phyloP scores from a whole-genome alignment of 2,113 vertebrate species.

The Todiramphus saurophagus region DNA sequence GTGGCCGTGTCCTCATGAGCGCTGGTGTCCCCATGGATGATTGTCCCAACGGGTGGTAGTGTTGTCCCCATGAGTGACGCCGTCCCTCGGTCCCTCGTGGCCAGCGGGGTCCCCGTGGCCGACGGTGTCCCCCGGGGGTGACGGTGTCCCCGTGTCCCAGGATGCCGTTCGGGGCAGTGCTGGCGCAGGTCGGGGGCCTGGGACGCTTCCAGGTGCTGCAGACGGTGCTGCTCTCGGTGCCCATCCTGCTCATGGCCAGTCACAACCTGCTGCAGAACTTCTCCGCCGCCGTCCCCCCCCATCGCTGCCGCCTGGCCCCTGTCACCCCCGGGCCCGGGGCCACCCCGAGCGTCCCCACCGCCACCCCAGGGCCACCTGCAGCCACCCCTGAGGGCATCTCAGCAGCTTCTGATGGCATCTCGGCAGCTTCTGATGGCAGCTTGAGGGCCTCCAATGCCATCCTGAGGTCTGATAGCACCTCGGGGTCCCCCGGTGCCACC shows the following conservation, averaged over 20 bases:
- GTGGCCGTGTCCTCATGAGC: too few species aligned
- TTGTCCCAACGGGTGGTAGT: neutral
- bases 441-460: neutral
- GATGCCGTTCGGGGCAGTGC: constrained; percentile 78
- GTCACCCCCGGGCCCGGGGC: neutral
- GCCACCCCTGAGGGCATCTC: neutral
- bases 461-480: neutral
- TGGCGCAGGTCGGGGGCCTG: constrained; percentile 75
- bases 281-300: constrained; percentile 72
- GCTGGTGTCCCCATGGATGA: neutral
- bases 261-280: constrained; percentile 87
- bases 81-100: neutral
- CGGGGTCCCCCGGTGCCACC: neutral
- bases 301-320: constrained; percentile 56
- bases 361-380: neutral
- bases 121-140: neutral
- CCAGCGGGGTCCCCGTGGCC: neutral
- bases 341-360: neutral
- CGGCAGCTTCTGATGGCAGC: neutral
- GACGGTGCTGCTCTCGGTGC: constrained; percentile 69
- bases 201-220: constrained; percentile 83
- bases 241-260: constrained; percentile 81
- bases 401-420: neutral
- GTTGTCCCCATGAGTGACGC: rapidly evolving
- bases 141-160: neutral